phyloP scores from a whole-genome alignment of 2,797 vertebrate genomes.

The Rhinoraja longicauda region DNA sequence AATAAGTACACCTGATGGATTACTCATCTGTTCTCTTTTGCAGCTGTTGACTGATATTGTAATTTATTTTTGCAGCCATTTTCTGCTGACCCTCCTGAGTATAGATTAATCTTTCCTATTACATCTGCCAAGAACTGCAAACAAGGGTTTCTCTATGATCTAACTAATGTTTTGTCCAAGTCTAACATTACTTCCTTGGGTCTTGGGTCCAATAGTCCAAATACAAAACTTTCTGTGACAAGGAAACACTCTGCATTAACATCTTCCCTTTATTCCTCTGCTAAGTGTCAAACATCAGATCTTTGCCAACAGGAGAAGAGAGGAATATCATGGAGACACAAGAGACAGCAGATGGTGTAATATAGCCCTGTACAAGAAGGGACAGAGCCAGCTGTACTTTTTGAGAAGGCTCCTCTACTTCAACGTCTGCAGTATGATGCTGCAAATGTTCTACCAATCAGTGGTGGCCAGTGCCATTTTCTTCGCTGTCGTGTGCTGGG shows the following conservation, averaged over 20 bases:
- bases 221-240: not conserved
- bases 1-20: not conserved
- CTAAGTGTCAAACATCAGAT: not conserved
- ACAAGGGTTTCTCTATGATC: not conserved
- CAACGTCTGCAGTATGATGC: too few species aligned
- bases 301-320: not conserved
- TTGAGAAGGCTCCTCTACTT: too few species aligned
- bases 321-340: not conserved
- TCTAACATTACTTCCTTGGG: not conserved
- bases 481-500: too few species aligned
- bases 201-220: not conserved
- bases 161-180: conserved; percentile 9
- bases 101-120: not conserved
- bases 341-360: too few species aligned
- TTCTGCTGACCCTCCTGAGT: not conserved
- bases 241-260: too few species aligned
- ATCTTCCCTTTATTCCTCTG: not conserved
- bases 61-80: not conserved
- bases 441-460: too few species aligned
- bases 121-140: not conserved
- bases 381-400: too few species aligned
- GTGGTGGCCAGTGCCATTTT: too few species aligned
- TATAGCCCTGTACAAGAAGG: too few species aligned
- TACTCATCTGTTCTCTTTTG: not conserved
- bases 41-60: not conserved